Percentiles rank a stretch among this genome's conserved stretches.
phyloP scores from a whole-genome alignment of 2,888 invertebrate species.

The Hartigia nigra region DNA sequence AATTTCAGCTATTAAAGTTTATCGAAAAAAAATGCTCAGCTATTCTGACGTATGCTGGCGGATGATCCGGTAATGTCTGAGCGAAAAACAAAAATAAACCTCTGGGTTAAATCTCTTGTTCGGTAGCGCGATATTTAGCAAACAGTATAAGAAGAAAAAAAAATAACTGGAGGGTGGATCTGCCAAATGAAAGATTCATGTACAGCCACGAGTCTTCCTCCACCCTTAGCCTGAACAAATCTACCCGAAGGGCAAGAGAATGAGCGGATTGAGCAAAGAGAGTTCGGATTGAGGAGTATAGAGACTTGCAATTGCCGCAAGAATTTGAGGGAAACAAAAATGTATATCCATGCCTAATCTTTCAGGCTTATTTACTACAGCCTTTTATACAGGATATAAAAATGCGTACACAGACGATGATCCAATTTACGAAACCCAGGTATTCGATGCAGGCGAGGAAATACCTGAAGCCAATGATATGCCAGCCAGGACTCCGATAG shows the following conservation, averaged over 20 bases:
- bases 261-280: too few relatives aligned
- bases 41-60: neutral
- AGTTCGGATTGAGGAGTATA: neutral
- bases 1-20: neutral
- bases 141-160: neutral
- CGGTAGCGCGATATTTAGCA: too few relatives aligned
- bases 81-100: neutral
- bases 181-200: neutral
- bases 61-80: neutral
- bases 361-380: neutral
- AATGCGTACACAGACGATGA: neutral
- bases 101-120: neutral
- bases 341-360: neutral
- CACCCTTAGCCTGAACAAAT: too few relatives aligned
- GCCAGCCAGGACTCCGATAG: conserved; percentile 34
- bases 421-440: neutral
- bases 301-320: neutral
- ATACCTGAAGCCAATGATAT: conserved; percentile 24
- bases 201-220: neutral
- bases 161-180: neutral
- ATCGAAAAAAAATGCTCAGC: neutral
- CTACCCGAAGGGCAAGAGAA: too few relatives aligned
- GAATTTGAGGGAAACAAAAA: neutral
- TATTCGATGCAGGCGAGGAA: conserved; percentile 23
- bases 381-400: neutral